Percentiles rank a stretch among this genome's conserved stretches.
These are phyloP conservation scores for Reinhardtius hippoglossoides DNA, from an alignment of 2,113 vertebrate species.

Conservation along the genomic window DNA sequence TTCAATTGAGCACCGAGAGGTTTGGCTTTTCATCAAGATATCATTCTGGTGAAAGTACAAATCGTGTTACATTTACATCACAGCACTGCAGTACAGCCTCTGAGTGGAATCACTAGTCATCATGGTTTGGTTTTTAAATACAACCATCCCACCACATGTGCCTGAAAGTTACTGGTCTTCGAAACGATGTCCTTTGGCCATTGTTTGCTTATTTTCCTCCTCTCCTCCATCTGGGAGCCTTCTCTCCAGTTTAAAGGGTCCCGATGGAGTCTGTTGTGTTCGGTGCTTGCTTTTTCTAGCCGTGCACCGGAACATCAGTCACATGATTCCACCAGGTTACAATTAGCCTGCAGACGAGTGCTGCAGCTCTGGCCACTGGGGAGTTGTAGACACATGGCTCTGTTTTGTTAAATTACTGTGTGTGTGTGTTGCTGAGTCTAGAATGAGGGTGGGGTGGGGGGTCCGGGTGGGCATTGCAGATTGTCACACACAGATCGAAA, in stretches of 20 bases:
- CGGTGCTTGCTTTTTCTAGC: slow-evolving; percentile 53
- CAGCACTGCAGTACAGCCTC: slow-evolving; percentile 12
- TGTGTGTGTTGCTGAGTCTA: slow-evolving; percentile 62
- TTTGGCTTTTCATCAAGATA: slow-evolving; percentile 41
- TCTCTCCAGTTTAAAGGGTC: slow-evolving; percentile 54
- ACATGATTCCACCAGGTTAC: slow-evolving; percentile 72
- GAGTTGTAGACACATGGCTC: slow-evolving; percentile 73
- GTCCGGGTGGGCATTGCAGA: slow-evolving; percentile 52
- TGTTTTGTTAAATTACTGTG: slow-evolving; percentile 78
- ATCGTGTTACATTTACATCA: slow-evolving; percentile 41
- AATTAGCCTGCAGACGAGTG: slow-evolving; percentile 67
- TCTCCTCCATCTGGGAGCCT: slow-evolving; percentile 46
- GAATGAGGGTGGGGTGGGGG: slow-evolving; percentile 70
- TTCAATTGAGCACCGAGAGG: slow-evolving; percentile 20
- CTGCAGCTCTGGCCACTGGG: slow-evolving; percentile 48
- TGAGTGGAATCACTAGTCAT: slow-evolving; percentile 39
- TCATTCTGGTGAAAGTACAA: slow-evolving; percentile 42
- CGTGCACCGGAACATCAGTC: slow-evolving; percentile 55
- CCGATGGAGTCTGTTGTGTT: slow-evolving; percentile 54
- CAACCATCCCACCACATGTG: slow-evolving; percentile 28
- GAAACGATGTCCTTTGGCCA: no score
- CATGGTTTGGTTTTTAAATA: slow-evolving; percentile 36
- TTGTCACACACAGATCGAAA: slow-evolving; percentile 68
- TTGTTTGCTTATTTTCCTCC: slow-evolving; percentile 60
- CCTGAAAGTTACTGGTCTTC: slow-evolving; percentile 39